Evolutionary conservation across 2,113 vertebrate genomes (phyloP), one percentile per base, ranked within the genome.

Genomic region (Centrocercus urophasianus): DNA sequence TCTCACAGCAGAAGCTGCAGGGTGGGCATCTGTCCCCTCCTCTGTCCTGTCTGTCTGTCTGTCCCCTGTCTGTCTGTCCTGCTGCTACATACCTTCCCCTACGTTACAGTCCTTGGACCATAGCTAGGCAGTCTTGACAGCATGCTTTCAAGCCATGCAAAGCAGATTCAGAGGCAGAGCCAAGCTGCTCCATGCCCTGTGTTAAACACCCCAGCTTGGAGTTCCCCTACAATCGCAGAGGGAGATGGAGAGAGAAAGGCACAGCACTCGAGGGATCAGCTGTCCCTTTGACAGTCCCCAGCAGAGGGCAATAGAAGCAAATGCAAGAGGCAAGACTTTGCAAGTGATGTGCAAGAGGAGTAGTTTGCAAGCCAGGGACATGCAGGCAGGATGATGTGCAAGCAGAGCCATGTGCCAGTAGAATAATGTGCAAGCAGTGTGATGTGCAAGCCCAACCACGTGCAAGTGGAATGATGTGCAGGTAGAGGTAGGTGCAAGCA

Each of bases 231-330:
- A 76, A 25, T 0, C 3, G 5, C 52, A 9, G 47, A 14, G 47
- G 24, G 28, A 10, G 22, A 5, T 0, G 1, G 17, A 27, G 52
- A 63, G 47, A 47, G 28, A 20, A 19, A 66, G 40, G 10, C 21
- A 0, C 21, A 0, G 17, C n/a, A 71, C 45, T 20, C 36, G 1
- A 64, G 57, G 28, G 57, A 8, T 17, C 43, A 6, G n/a, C 40
- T 30, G 34, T 83, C 30, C 12, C 83, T 83, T 32, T 42, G 90
- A 8, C 79, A 8, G 60, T 42, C 45, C 90, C 96, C 96, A 91
- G 96, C 88, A 96, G 96, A 96, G 96, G 96, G 96, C 95, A 96
- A 88, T 83, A 63, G 96, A 96, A 91, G 95, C 96, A 93, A 96
- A 67, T 64, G 76, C 76, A 96, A 96, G 88, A 94, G 85, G 57